Evolutionary conservation across 2,797 vertebrate genomes (phyloP).

Genomic region (Buceros bicornis): DNA sequence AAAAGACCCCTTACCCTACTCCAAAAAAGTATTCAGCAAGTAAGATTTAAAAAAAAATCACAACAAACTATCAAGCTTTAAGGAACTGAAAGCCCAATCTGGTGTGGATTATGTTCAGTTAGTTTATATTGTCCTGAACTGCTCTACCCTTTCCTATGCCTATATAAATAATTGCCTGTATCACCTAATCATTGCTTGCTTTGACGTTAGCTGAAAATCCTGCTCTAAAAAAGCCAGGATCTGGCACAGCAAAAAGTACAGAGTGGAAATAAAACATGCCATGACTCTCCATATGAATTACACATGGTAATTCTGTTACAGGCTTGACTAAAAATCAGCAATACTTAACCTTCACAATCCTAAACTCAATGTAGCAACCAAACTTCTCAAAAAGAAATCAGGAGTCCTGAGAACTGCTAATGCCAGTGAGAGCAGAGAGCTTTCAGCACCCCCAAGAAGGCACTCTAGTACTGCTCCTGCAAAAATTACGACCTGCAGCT

Average conservation of each 20-base stretch:
- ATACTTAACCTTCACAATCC: background rate
- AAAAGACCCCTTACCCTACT: background rate
- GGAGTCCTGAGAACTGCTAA: background rate
- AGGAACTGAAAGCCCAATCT: background rate
- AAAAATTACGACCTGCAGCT: background rate
- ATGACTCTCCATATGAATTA: background rate
- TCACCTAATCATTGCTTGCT: conserved; percentile 48
- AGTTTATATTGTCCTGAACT: background rate
- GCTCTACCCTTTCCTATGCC: background rate
- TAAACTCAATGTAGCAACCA: background rate
- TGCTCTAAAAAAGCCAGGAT: background rate
- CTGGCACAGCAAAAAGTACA: background rate
- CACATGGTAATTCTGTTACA: background rate
- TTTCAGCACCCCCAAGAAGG: background rate
- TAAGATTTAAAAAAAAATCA: background rate
- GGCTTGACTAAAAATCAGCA: background rate
- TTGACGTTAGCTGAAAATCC: background rate
- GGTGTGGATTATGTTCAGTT: background rate
- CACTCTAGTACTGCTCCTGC: background rate
- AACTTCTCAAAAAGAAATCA: background rate
- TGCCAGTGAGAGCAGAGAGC: background rate
- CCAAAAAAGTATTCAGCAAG: background rate
- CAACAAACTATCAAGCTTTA: background rate
- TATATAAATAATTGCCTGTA: background rate
- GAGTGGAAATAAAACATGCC: background rate